Evolutionary conservation across 2,888 invertebrate genomes (phyloP), one percentile per base, ranked within the genome.

Genomic region (Mycalesis mineus): DNA sequence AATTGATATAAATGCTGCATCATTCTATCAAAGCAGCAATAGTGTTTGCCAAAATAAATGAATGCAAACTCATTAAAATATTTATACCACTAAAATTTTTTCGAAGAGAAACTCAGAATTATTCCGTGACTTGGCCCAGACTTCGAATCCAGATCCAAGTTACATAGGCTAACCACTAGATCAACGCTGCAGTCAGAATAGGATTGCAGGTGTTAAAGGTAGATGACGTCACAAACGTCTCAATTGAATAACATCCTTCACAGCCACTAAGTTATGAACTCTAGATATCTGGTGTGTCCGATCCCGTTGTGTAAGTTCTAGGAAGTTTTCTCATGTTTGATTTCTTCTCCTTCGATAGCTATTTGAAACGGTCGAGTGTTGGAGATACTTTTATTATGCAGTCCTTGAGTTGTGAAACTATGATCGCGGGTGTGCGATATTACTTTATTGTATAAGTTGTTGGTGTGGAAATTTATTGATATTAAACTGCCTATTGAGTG

Each of bases 361-460:
- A 5, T 41, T 52, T 36, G 22, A 17, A 52, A 31, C 42, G 31
- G 7, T 42, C 33, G 52, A 42, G 42, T 17, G 33, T 41, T 17
- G 52, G 40, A 42, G 52, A 52, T 52, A 52, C 52, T 52, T 52
- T 52, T 52, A 42, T 42, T 52, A 42, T 42, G 41, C 42, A 41
- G n/a, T 52, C 17, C 1, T 4, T 9, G 52, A 52, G 52, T 42
- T 51, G 41, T 41, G 29, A 29, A 45, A 45, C 29, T 13, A 45
- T 3, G 31, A 31, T 15, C 41, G 8, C 1, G 31, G 8, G n/a
- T 22, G 8, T 48, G 29, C 31, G 45, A 13, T 22, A 22, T 22
- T 48, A 8, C 11, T 48, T 48, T 45, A 13, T 37, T 15, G 15
- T 22, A 1, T 7, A 17, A 36, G 11, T 45, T 37, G 14, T 14